Evolutionary conservation across 2,113 vertebrate genomes (phyloP).

Genomic region (Scomber colias): DNA sequence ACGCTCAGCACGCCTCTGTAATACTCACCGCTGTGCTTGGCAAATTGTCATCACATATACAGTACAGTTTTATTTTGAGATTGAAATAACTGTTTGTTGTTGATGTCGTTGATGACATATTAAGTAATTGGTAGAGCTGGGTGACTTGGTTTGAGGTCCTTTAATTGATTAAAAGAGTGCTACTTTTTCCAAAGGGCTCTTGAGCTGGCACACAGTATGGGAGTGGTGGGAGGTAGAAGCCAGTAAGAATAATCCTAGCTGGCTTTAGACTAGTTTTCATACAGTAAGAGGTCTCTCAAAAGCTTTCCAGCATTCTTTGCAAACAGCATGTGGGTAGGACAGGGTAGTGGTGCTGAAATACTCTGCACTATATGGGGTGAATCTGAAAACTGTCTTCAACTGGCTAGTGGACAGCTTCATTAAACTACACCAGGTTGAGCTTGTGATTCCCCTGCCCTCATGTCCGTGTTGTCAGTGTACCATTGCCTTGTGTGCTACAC

Average conservation of each 20-base stretch:
- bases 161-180: constrained; percentile 47
- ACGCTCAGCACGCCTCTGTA: constrained; percentile 23
- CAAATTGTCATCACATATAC: constrained; percentile 19
- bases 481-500: constrained; percentile 43
- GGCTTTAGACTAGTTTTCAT: constrained; percentile 34
- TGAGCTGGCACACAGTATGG: constrained; percentile 30
- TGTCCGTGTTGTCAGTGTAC: constrained; percentile 36
- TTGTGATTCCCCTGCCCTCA: constrained; percentile 37
- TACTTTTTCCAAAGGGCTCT: constrained; percentile 45
- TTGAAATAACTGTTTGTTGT: constrained; percentile 24
- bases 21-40: constrained; percentile 13
- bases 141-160: constrained; percentile 46
- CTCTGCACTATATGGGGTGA: constrained; percentile 21
- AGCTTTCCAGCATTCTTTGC: constrained; percentile 30
- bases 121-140: constrained; percentile 37
- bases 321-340: constrained; percentile 28
- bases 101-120: constrained; percentile 12
- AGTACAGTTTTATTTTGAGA: constrained; percentile 10
- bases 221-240: constrained; percentile 37
- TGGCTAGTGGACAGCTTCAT: constrained; percentile 59
- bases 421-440: constrained; percentile 37
- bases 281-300: constrained; percentile 32
- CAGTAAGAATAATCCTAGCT: constrained; percentile 25
- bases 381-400: constrained; percentile 49
- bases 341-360: constrained; percentile 24